Evolutionary conservation across 2,888 invertebrate genomes (phyloP), one percentile per base, ranked within the genome.

Genomic region (Pycnomerus fuliginosus): DNA sequence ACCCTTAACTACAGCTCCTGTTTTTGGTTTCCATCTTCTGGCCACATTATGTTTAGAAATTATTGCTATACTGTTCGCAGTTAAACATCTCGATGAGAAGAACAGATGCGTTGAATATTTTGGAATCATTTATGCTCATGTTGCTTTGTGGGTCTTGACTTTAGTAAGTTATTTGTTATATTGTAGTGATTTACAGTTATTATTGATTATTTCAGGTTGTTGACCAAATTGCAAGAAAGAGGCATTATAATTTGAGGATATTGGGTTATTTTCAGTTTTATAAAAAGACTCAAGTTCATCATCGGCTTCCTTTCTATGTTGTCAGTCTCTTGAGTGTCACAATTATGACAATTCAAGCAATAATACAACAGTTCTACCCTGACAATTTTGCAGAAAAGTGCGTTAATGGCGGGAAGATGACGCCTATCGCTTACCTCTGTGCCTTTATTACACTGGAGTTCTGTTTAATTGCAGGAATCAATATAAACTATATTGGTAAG

Each of bases 181-280:
- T n/a, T n/a, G n/a, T n/a, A n/a, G n/a, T n/a, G n/a, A n/a, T n/a
- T n/a, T n/a, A n/a, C n/a, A n/a, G n/a, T n/a, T n/a, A 14, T 3
- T 12, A 24, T 32, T 40, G 33, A 40, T 44, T 45, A 45, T 37
- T 67, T 12, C 56, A 82, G 82, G 53, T 80, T 14, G 68, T 80
- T 41, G 80, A 84, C 68, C 77, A 80, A 60, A 63, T 80, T 32
- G 70, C 80, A 1, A 80, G 80, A 62, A 68, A 68, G 17, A 77
- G 74, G 56, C 85, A 85, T 59, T 78, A 82, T 46, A 71, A 74
- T 48, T 64, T 84, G 24, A 74, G 83, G 42, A 71, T 84, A 48
- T 77, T 78, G 58, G 85, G 85, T 2, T 84, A 84, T 59, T 74
- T 84, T 43, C 83, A 85, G 35, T 85, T 85, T 61, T 80, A 84